These are phyloP conservation scores for Chrysogorgia sp. DNA, from an alignment of 92 coral and sea anemone genomes.

Conservation along the genomic window DNA sequence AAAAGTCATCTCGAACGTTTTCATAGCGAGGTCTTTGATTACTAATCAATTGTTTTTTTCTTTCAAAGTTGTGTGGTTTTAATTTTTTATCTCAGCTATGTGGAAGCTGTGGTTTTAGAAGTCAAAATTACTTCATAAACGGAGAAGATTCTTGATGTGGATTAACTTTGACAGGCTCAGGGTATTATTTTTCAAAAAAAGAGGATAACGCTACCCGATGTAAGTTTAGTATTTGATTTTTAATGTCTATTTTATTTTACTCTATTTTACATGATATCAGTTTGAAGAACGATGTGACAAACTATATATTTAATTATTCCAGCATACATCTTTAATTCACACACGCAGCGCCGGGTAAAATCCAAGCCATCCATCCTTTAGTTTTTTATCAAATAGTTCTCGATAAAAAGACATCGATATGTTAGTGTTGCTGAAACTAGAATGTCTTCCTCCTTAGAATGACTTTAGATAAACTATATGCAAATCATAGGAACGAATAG, in stretches of 20 bases:
- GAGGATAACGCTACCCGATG: neutral
- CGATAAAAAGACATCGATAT: too few species aligned
- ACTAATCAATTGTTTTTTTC: constrained; percentile 21
- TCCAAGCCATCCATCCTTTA: too few species aligned
- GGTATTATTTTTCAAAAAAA: neutral
- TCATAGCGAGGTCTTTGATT: neutral
- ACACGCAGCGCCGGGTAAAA: constrained; percentile 9
- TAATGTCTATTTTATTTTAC: neutral
- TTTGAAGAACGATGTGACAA: neutral
- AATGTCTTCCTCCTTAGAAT: too few species aligned
- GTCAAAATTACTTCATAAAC: constrained; percentile 1
- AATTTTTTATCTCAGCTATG: neutral
- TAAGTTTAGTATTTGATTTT: neutral
- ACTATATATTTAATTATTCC: neutral
- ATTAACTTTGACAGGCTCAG: neutral
- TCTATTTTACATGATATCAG: neutral
- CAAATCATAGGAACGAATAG: too few species aligned
- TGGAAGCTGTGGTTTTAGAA: neutral
- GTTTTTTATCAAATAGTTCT: too few species aligned
- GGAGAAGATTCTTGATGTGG: neutral
- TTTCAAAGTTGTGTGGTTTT: neutral
- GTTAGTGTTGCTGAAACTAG: too few species aligned
- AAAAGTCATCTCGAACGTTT: too few species aligned
- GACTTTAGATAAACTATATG: too few species aligned
- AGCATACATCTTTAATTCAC: constrained; percentile 11